Percentiles rank a stretch among this genome's conserved stretches.
Evolutionary conservation across 2,797 vertebrate species (phyloP).

Genomic region (Rhadinocentrus ornatus): DNA sequence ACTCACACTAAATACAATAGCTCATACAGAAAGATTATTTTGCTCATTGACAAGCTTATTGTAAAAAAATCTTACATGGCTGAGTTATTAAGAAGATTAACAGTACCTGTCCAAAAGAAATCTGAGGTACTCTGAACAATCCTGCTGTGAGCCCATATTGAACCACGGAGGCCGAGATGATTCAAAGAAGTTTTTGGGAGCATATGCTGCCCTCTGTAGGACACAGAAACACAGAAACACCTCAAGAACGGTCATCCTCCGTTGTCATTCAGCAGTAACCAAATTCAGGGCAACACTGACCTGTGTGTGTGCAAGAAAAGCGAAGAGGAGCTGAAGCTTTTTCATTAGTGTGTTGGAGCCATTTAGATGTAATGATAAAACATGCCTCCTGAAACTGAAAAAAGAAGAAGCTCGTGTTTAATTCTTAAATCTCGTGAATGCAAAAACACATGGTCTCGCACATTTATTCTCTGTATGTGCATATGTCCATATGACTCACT

Average conservation of each 20-base stretch:
- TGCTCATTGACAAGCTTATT: background rate
- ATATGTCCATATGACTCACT: slow-evolving; percentile 84
- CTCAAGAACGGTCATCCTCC: background rate
- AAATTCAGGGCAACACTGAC: slow-evolving; percentile 71
- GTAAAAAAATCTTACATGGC: background rate
- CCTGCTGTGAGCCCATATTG: slow-evolving; percentile 93
- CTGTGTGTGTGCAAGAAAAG: slow-evolving; percentile 97
- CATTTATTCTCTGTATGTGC: background rate
- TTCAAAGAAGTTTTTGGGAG: slow-evolving; percentile 94
- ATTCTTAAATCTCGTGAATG: slow-evolving; percentile 1
- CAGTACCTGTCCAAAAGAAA: slow-evolving; percentile 97
- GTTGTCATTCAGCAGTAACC: no score
- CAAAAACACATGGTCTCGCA: background rate
- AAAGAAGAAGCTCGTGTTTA: background rate
- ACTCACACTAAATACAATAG: background rate
- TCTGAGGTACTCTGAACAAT: slow-evolving; percentile 97
- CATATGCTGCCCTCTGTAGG: slow-evolving; percentile 93
- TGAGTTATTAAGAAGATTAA: background rate
- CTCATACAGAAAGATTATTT: background rate
- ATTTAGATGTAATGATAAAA: slow-evolving; percentile 92
- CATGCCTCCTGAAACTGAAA: slow-evolving; percentile 93
- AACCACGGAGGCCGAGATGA: slow-evolving; percentile 98
- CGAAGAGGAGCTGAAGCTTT: slow-evolving; percentile 96
- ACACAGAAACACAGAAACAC: slow-evolving; percentile 14
- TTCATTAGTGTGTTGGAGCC: slow-evolving; percentile 93